phyloP scores from a whole-genome alignment of 2,113 vertebrate genomes.

The Dicaeum eximium region DNA sequence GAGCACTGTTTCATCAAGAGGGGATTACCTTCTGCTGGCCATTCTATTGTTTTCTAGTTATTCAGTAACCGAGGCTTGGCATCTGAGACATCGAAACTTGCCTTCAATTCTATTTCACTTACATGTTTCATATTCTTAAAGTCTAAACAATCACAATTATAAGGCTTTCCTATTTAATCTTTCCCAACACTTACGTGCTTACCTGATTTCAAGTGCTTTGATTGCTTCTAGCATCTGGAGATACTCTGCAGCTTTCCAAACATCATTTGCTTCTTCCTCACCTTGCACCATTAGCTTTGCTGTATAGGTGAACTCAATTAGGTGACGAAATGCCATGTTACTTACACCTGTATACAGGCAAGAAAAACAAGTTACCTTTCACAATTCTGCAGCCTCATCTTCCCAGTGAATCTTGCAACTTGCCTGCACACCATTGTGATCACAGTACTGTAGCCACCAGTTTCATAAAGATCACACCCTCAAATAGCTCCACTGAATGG shows the following conservation, averaged over 20 bases:
- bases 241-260: constrained; percentile 98
- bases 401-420: background rate
- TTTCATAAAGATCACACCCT: background rate
- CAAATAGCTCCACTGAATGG: background rate
- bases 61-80: too few relatives aligned
- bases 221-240: constrained; percentile 98
- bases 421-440: background rate
- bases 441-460: background rate
- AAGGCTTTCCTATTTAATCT: too few relatives aligned
- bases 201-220: constrained; percentile 91
- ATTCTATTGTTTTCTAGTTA: too few relatives aligned
- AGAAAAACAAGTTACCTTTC: background rate
- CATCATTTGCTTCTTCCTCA: constrained; percentile 90
- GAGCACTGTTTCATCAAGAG: too few relatives aligned
- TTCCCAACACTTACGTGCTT: too few relatives aligned
- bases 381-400: background rate
- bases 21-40: too few relatives aligned
- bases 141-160: too few relatives aligned
- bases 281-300: constrained; percentile 88
- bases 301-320: constrained; percentile 98
- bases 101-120: too few relatives aligned
- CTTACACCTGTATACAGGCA: constrained; percentile 83
- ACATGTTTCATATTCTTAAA: too few relatives aligned
- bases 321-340: constrained; percentile 91
- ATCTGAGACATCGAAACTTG: too few relatives aligned